Percentiles rank a stretch among this genome's conserved stretches.
These are phyloP conservation scores for Dromius quadrimaculatus DNA, from an alignment of 2,888 invertebrate species.

Conservation along the genomic window DNA sequence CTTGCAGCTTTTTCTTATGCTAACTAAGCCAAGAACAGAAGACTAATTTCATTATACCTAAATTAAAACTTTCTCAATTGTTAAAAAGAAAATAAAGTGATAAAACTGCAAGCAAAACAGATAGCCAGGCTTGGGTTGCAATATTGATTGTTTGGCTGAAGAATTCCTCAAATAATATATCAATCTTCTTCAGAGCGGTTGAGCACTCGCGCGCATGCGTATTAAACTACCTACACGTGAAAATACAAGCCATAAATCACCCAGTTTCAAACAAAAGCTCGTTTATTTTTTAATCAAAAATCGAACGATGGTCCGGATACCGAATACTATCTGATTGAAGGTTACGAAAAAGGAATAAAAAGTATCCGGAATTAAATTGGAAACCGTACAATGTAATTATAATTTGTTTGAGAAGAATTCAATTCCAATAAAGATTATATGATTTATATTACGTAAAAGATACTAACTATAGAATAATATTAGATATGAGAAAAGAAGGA, in stretches of 20 bases:
- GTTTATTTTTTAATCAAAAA: slow-evolving; percentile 49
- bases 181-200: slow-evolving; percentile 34
- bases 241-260: slow-evolving; percentile 39
- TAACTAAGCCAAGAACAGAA: not conserved
- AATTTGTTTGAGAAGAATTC: slow-evolving; percentile 29
- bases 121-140: slow-evolving; percentile 13
- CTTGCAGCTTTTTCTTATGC: slow-evolving; percentile 17
- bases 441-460: not conserved
- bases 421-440: slow-evolving; percentile 9
- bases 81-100: slow-evolving; percentile 16
- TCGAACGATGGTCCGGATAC: slow-evolving; percentile 29
- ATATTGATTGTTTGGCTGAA: slow-evolving; percentile 27
- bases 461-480: not conserved
- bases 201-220: not conserved
- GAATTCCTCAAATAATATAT: slow-evolving; percentile 44
- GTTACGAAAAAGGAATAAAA: slow-evolving; percentile 19
- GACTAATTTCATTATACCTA: slow-evolving; percentile 18
- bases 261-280: slow-evolving; percentile 40
- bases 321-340: slow-evolving; percentile 32
- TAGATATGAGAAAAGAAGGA: not conserved
- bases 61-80: slow-evolving; percentile 19
- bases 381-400: slow-evolving; percentile 36
- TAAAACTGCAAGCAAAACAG: slow-evolving; percentile 14
- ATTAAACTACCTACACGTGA: slow-evolving; percentile 38
- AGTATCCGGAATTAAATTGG: slow-evolving; percentile 29